These are phyloP conservation scores for Gymnarchus niloticus DNA, from an alignment of 2,113 vertebrate genomes.

Conservation along the genomic window DNA sequence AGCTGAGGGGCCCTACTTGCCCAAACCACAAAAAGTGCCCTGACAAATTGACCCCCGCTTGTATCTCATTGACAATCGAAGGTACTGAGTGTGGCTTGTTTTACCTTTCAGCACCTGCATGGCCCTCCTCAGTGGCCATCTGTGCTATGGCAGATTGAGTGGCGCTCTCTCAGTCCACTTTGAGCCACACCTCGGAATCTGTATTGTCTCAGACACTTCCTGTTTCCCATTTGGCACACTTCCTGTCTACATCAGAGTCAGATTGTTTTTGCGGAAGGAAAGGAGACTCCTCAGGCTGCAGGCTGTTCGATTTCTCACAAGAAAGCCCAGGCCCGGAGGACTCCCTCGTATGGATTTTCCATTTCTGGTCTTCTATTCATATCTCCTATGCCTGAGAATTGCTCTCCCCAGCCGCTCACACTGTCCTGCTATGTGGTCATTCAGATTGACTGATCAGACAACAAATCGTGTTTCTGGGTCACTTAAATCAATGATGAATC, in stretches of 20 bases:
- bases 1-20: no score
- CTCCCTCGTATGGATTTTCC: background rate
- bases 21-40: no score
- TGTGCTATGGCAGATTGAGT: background rate
- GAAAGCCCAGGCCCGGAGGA: conserved; percentile 11
- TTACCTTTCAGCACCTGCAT: no score
- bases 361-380: background rate
- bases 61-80: no score
- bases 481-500: background rate
- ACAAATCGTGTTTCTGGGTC: background rate
- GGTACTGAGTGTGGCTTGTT: no score
- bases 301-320: conserved; percentile 40
- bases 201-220: conserved; percentile 65
- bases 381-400: background rate
- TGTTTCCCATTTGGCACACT: conserved; percentile 51
- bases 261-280: conserved; percentile 46
- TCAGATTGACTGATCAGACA: background rate
- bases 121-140: background rate
- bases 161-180: background rate
- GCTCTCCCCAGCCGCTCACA: background rate
- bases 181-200: conserved; percentile 48
- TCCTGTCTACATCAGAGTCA: conserved; percentile 51
- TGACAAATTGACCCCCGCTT: no score
- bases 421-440: background rate
- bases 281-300: conserved; percentile 50